Conservation (phyloP, 1,140 invertebrate species). For the Akabosia matsudoensis region DNA sequence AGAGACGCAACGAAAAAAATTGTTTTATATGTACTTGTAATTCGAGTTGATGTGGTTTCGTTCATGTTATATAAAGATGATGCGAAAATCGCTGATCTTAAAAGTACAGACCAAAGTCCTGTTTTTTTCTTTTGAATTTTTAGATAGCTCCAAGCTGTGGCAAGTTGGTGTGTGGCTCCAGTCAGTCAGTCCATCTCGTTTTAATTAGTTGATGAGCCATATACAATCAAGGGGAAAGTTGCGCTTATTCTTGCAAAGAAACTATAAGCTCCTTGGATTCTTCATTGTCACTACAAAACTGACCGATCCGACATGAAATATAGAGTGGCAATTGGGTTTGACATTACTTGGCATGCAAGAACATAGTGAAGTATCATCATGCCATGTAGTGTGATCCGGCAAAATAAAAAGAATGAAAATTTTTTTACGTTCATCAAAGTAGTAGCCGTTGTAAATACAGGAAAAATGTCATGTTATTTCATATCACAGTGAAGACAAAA, state of each 20-base stretch:
- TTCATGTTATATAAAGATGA: background rate
- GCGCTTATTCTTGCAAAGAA: background rate
- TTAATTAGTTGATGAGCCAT: constrained; percentile 22
- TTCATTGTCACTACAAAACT: too few relatives aligned
- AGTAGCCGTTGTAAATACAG: background rate
- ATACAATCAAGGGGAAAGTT: constrained; percentile 16
- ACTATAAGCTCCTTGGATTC: too few relatives aligned
- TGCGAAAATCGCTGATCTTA: background rate
- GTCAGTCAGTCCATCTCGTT: constrained; percentile 18
- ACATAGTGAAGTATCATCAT: too few relatives aligned
- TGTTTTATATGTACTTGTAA: background rate
- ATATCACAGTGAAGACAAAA: background rate
- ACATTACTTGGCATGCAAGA: too few relatives aligned
- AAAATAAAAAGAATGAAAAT: background rate
- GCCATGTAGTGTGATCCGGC: too few relatives aligned
- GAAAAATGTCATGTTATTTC: background rate
- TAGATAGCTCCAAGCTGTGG: constrained; percentile 1
- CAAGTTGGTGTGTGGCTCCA: background rate
- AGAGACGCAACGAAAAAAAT: too few relatives aligned
- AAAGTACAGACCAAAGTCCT: background rate
- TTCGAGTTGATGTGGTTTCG: background rate
- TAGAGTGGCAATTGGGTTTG: too few relatives aligned
- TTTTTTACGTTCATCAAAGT: background rate
- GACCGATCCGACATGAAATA: too few relatives aligned
- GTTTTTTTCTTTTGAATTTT: background rate